Evolutionary conservation across 1,140 invertebrate genomes (phyloP).

Genomic region (Papilio aristodemus): DNA sequence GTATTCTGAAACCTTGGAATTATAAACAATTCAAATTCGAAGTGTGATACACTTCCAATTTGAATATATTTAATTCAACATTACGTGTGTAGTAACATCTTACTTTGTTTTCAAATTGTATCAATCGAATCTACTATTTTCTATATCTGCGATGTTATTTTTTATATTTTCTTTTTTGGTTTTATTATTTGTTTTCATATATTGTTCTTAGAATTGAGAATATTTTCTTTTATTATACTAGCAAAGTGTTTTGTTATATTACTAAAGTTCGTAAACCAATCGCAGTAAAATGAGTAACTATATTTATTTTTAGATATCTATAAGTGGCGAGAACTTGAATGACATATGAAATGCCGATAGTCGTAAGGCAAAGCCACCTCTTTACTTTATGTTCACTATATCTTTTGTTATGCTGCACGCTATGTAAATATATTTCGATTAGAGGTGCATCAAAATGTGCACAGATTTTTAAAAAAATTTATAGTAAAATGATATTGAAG

Average conservation of each 20-base stretch:
- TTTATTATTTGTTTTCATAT: background rate
- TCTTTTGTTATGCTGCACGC: background rate
- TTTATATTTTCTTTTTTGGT: background rate
- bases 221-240: background rate
- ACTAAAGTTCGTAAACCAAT: background rate
- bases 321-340: slow-evolving; percentile 4
- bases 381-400: background rate
- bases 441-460: no score
- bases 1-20: slow-evolving; percentile 13
- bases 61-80: background rate
- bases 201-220: background rate
- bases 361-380: background rate
- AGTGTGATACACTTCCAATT: no score
- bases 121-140: background rate
- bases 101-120: background rate
- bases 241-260: background rate
- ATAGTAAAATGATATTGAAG: no score
- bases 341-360: slow-evolving; percentile 7
- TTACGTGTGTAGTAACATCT: background rate
- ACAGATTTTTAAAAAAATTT: no score
- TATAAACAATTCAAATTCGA: background rate
- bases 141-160: no score
- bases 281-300: background rate
- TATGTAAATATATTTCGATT: no score
- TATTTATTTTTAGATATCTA: slow-evolving; percentile 4